Base-by-base conservation (phyloP, 1,140 invertebrate genomes). In the Euwallacea similis region DNA sequence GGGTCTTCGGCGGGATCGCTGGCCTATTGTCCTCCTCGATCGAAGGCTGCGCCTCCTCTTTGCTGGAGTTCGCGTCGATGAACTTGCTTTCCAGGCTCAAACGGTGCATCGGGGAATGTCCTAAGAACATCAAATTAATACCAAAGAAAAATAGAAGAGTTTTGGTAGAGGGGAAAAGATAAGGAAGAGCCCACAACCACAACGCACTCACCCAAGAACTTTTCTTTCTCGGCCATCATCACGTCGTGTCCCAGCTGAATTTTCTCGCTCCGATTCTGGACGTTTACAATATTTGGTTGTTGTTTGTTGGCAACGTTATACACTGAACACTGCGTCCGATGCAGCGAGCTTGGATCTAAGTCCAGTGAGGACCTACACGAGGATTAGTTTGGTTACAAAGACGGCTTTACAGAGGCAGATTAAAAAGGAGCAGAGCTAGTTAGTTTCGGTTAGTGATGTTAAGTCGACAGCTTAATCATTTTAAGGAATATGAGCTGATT, bases 201-300 rank as follows among this genome's bases (percentile, higher is more conserved):
- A 58, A 11, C 9, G 42, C 16, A 69, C 67, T 81, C 76, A 33
- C 78, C 78, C 53, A 81, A 71, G 62, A 81, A 82, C 60, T 72
- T 75, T 68, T 82, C 79, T 58, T 80, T 82, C 68, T 81, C 79
- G 9, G 77, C 78, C 56, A 80, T 79, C 73, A 80, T 78, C 16
- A 67, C 78, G 60, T 80, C 81, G 62, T 82, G 81, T 7, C 80
- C 80, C n/a, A 74, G 61, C 54, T 72, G 75, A 47, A 71, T 72
- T 66, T 74, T 75, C 56, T 79, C 77, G 11, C 54, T 73, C 43
- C 68, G 64, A 46, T 75, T 71, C 58, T 78, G 77, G 13, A 81
- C 74, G 54, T 78, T 79, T 7, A 81, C 79, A 55, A 77, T 74
- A 54, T 75, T 79, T 6, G 79, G 79, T 64, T 81, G 80, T 62